Conservation (phyloP, 2,113 vertebrate species). For the Columbina picui region DNA sequence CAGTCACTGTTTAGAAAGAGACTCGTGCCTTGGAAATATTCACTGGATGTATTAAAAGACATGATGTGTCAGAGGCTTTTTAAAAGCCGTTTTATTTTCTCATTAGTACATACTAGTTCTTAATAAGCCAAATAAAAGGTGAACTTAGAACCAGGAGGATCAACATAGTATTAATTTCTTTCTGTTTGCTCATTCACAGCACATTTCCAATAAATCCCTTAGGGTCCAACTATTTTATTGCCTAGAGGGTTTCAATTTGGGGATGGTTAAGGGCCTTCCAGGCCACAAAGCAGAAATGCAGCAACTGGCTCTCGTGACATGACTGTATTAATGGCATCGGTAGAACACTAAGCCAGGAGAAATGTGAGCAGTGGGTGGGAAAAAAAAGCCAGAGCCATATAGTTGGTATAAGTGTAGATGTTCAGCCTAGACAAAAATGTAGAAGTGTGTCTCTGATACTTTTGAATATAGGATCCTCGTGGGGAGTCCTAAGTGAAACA, state of each 20-base stretch:
- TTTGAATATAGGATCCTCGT: neutral
- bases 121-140: neutral
- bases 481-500: neutral
- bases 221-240: neutral
- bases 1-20: neutral
- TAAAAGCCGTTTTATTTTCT: neutral
- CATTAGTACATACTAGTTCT: neutral
- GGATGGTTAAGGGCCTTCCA: neutral
- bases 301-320: neutral
- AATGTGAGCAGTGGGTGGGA: neutral
- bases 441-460: neutral
- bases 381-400: neutral
- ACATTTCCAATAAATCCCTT: neutral
- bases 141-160: neutral
- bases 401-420: neutral
- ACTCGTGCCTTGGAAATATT: neutral
- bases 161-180: neutral
- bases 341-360: neutral
- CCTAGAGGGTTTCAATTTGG: neutral
- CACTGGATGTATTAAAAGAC: neutral
- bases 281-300: neutral
- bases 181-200: constrained; percentile 10
- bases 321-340: neutral
- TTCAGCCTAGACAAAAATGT: neutral
- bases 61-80: neutral